A percentile compares a stretch with the other conserved stretches of the same genome.
Evolutionary conservation across 2,113 vertebrate species (phyloP).

Genomic region (Noctilio leporinus): DNA sequence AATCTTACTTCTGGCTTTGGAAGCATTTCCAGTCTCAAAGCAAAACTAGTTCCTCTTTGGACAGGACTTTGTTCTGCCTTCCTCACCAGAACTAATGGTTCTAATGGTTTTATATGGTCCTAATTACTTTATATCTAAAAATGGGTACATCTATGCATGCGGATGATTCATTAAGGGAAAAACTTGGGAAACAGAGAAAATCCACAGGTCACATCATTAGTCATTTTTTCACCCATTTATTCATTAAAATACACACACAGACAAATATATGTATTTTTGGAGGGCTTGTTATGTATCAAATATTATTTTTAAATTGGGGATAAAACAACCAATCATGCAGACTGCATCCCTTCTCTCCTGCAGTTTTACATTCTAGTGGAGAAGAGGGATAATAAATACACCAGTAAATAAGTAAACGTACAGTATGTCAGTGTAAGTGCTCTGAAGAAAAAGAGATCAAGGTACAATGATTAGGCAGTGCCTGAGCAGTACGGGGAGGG

Average conservation of each 20-base stretch:
- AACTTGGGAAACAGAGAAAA: neutral
- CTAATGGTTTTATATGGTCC: neutral
- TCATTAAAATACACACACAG: neutral
- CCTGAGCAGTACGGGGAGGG: too few relatives aligned
- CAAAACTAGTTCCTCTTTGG: neutral
- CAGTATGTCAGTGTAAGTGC: neutral
- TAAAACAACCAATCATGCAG: neutral
- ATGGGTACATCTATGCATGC: neutral
- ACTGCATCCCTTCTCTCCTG: neutral
- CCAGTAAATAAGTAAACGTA: neutral
- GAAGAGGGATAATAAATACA: neutral
- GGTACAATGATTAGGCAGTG: neutral
- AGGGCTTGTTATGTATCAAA: neutral
- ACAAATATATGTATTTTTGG: neutral
- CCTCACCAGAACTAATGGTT: neutral
- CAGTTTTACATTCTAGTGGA: neutral
- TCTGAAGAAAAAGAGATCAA: neutral
- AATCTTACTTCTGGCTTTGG: neutral
- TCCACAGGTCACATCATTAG: neutral
- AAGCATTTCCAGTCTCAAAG: neutral
- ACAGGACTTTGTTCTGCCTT: neutral
- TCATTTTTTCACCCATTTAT: neutral
- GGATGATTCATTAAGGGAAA: neutral
- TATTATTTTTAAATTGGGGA: neutral
- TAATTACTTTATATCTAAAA: neutral